Conservation (phyloP, 2,888 invertebrate genomes). For the Mythimna vitellina region DNA sequence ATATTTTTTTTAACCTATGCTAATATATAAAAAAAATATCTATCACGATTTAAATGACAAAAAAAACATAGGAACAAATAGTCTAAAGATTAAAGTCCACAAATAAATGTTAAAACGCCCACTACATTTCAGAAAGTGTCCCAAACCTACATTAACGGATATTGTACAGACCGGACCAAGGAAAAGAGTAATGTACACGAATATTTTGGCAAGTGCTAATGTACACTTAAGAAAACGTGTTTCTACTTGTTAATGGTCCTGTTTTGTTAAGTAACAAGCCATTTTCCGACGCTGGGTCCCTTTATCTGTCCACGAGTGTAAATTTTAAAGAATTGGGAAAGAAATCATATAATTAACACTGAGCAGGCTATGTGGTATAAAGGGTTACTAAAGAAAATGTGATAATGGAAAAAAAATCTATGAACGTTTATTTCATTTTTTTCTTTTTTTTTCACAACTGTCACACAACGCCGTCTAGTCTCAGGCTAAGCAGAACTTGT, state of each 20-base stretch:
- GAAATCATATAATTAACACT: constrained; percentile 28
- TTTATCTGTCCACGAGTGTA: constrained; percentile 55
- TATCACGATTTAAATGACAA: not conserved
- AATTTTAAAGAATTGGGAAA: constrained; percentile 42
- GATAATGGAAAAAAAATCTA: too few relatives aligned
- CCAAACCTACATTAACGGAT: constrained; percentile 33
- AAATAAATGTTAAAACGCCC: constrained; percentile 32
- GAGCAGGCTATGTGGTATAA: not conserved
- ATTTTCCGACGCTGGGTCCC: constrained; percentile 37
- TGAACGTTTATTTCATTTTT: too few relatives aligned
- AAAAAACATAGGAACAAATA: too few relatives aligned
- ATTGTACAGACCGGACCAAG: constrained; percentile 37
- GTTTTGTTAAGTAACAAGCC: constrained; percentile 56
- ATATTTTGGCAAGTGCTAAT: constrained; percentile 60
- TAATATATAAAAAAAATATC: too few relatives aligned
- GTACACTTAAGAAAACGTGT: constrained; percentile 61
- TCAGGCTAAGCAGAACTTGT: too few relatives aligned
- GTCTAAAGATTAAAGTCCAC: constrained; percentile 12
- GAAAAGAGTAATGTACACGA: constrained; percentile 56
- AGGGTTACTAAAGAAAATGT: not conserved
- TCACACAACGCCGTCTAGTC: too few relatives aligned
- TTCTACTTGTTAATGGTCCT: constrained; percentile 58
- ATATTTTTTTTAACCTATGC: too few relatives aligned
- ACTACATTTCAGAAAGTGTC: constrained; percentile 36
- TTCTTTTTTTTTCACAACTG: too few relatives aligned